Evolutionary conservation across 2,113 vertebrate genomes (phyloP).

Genomic region (Lepisosteus osseus): DNA sequence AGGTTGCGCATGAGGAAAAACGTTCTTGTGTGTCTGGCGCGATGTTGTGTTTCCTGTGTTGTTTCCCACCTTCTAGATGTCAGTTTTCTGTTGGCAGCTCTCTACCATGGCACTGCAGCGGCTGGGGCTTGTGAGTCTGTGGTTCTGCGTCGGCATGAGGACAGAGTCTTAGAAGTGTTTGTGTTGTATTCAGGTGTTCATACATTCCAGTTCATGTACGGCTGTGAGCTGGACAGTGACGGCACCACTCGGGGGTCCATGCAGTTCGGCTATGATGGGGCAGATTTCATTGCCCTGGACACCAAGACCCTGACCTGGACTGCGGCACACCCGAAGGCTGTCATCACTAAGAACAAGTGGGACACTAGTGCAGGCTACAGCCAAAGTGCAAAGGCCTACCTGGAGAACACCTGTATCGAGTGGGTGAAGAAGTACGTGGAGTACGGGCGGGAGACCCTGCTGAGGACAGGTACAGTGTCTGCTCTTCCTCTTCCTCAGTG

Average conservation of each 20-base stretch:
- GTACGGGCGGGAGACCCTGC: slow-evolving; percentile 7
- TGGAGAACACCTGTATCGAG: slow-evolving; percentile 19
- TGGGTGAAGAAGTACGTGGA: slow-evolving; percentile 18
- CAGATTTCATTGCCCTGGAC: slow-evolving; percentile 15
- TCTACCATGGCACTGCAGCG: too few species aligned
- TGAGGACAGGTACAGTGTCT: slow-evolving; percentile 15
- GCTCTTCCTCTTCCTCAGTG: too few species aligned
- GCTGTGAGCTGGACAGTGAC: slow-evolving; percentile 25
- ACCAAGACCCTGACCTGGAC: slow-evolving; percentile 7
- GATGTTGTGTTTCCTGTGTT: too few species aligned
- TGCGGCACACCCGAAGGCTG: background rate
- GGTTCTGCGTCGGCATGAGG: too few species aligned
- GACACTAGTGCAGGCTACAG: too few species aligned
- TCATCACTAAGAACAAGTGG: slow-evolving; percentile 6
- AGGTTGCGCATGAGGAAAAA: too few species aligned
- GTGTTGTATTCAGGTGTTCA: slow-evolving; percentile 18
- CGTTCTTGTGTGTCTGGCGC: too few species aligned
- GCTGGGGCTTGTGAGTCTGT: too few species aligned
- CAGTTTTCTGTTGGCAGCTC: too few species aligned
- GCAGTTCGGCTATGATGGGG: slow-evolving; percentile 21
- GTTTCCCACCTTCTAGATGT: too few species aligned
- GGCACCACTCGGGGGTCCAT: background rate
- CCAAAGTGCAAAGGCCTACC: background rate
- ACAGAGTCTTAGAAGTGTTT: too few species aligned
- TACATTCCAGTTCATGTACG: slow-evolving; percentile 1